phyloP scores from a whole-genome alignment of 2,888 invertebrate genomes.

The Acrobasis consociella region DNA sequence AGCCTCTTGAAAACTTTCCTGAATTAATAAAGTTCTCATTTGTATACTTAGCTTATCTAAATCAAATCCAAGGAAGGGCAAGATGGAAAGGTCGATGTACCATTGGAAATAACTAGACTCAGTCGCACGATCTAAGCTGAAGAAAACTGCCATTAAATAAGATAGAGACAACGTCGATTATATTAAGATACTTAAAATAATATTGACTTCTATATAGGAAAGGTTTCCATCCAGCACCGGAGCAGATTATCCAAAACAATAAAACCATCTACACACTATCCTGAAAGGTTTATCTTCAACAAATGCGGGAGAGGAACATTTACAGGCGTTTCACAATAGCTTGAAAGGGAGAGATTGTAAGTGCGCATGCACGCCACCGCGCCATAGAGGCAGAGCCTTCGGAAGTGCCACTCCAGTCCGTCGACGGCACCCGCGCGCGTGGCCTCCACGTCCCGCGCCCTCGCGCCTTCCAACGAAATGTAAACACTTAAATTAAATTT shows the following conservation, averaged over 20 bases:
- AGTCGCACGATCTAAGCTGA: too few species aligned
- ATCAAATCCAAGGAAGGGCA: too few species aligned
- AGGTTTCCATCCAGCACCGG: neutral
- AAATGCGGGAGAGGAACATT: slow-evolving; percentile 63
- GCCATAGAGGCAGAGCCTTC: slow-evolving; percentile 52
- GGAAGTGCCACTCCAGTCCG: slow-evolving; percentile 61
- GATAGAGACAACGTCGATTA: too few species aligned
- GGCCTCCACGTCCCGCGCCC: slow-evolving; percentile 44
- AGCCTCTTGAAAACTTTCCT: too few species aligned
- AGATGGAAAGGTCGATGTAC: too few species aligned
- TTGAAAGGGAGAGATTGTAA: slow-evolving; percentile 59
- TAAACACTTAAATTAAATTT: slow-evolving; percentile 52
- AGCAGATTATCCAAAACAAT: slow-evolving; percentile 40
- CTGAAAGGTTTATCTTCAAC: slow-evolving; percentile 63
- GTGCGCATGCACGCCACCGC: slow-evolving; percentile 72
- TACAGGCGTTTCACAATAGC: slow-evolving; percentile 68
- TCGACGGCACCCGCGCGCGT: slow-evolving; percentile 51
- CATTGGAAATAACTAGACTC: too few species aligned
- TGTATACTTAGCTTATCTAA: too few species aligned
- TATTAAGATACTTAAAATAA: too few species aligned
- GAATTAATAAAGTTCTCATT: too few species aligned
- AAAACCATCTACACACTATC: slow-evolving; percentile 52
- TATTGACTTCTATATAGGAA: too few species aligned
- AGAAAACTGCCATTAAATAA: too few species aligned
- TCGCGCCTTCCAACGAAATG: slow-evolving; percentile 47